Evolutionary conservation across 2,888 invertebrate species (phyloP), one percentile per base, ranked within the genome.

Genomic region (Polyploca ridens): DNA sequence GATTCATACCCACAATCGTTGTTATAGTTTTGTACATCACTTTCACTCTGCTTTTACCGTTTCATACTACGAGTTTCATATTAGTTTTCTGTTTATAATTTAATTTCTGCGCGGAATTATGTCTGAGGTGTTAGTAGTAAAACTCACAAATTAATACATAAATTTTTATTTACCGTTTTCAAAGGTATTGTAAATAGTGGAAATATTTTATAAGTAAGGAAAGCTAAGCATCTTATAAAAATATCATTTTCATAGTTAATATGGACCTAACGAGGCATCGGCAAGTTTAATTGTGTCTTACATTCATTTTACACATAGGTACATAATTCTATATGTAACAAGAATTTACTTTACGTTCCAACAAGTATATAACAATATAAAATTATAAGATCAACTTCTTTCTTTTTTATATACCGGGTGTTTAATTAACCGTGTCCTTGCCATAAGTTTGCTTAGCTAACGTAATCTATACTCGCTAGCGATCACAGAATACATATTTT

Each of bases 171-270:
- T 86, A 90, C 87, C 89, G 83, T 85, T 82, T 84, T 88, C 79
- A 84, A 80, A 86, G 80, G 85, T 84, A 84, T 85, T 93, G 93
- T 93, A 94, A 93, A 93, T 93, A 94, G 90, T 90, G 86, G 81
- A 89, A 90, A 89, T 88, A 87, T 88, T 88, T 88, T 83, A 86
- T 87, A 90, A 88, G 86, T 89, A 88, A 88, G 87, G 90, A 90
- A 93, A 93, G 94, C 94, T 93, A 93, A 93, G 94, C 94, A 88
- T 92, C 86, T 92, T 93, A 94, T 84, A 93, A 94, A 93, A 94
- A 94, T 94, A 94, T 90, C 76, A 79, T 86, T 87, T 88, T 83
- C 19, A 84, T 83, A 85, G 82, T 83, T 84, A 46, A n/a, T n/a
- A 84, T 88, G 90, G 88, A 90, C 89, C 85, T 85, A 86, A 85